Evolutionary conservation across 2,797 vertebrate genomes (phyloP).

Genomic region (Urocyon cinereoargenteus): DNA sequence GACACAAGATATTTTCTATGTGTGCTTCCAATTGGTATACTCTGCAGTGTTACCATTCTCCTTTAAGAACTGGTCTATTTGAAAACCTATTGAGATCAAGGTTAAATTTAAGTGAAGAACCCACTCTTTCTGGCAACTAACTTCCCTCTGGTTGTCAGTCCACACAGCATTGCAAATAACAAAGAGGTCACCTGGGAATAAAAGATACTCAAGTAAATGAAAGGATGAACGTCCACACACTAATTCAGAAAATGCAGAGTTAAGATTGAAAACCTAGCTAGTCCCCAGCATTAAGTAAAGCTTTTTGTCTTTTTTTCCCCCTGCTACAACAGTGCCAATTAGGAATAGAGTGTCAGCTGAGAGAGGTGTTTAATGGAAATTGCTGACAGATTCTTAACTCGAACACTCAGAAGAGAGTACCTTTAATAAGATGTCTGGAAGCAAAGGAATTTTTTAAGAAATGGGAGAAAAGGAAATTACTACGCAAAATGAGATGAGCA

Average conservation of each 20-base stretch:
- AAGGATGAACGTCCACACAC: conserved; percentile 60
- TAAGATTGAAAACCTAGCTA: conserved; percentile 62
- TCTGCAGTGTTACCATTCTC: neutral
- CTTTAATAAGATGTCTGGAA: conserved; percentile 80
- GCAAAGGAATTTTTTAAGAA: conserved; percentile 72
- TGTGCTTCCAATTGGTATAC: neutral
- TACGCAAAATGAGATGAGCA: conserved; percentile 13
- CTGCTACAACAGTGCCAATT: conserved; percentile 76
- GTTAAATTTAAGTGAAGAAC: conserved; percentile 49
- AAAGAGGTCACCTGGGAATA: conserved; percentile 45
- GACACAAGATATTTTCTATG: neutral
- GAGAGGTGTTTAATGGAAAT: conserved; percentile 70
- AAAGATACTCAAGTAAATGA: conserved; percentile 64
- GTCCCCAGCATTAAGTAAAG: conserved; percentile 68
- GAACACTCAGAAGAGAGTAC: conserved; percentile 55
- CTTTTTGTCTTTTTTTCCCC: conserved; percentile 69
- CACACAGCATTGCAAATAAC: neutral
- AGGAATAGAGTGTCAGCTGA: conserved; percentile 71
- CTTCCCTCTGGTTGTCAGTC: neutral
- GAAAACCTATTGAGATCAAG: neutral
- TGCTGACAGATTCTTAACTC: conserved; percentile 77
- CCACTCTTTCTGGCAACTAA: neutral
- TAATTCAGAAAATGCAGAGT: conserved; percentile 55
- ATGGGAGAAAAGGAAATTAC: conserved; percentile 51
- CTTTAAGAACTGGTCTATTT: neutral